A percentile compares a stretch with the other conserved stretches of the same genome.
Conservation (phyloP, 2,888 invertebrate genomes). For the Nineta flava region DNA sequence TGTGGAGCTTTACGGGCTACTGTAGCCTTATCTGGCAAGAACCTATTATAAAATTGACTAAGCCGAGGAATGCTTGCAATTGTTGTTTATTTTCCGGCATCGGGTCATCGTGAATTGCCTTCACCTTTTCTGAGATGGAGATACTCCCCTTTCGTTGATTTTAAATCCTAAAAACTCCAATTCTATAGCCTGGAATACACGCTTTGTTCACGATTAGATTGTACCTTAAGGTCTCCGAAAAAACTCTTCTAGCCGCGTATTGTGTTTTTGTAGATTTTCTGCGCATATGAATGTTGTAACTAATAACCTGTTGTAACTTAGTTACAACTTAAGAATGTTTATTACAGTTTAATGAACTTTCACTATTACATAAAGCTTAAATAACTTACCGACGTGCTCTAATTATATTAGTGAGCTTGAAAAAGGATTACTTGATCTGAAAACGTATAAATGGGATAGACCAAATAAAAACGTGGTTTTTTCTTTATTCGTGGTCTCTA, state of each 20-base stretch:
- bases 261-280: not conserved
- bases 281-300: conserved; percentile 5
- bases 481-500: too few relatives aligned
- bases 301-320: conserved; percentile 9
- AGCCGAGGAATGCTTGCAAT: too few relatives aligned
- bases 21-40: too few relatives aligned
- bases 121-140: not conserved
- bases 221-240: conserved; percentile 8
- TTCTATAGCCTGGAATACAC: conserved; percentile 13
- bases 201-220: conserved; percentile 11
- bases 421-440: too few relatives aligned
- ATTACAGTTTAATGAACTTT: conserved; percentile 18
- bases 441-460: too few relatives aligned
- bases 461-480: too few relatives aligned
- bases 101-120: conserved; percentile 5
- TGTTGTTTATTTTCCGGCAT: too few relatives aligned
- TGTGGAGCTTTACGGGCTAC: too few relatives aligned
- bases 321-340: conserved; percentile 16
- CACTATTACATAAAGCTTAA: conserved; percentile 20
- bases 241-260: not conserved
- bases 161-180: conserved; percentile 14
- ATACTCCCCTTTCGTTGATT: conserved; percentile 6
- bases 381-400: too few relatives aligned
- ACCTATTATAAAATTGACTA: too few relatives aligned
- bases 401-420: too few relatives aligned